Percentiles rank a stretch among this genome's conserved stretches.
phyloP scores from a whole-genome alignment of 2,113 vertebrate species.

The Dermatemys mawii region DNA sequence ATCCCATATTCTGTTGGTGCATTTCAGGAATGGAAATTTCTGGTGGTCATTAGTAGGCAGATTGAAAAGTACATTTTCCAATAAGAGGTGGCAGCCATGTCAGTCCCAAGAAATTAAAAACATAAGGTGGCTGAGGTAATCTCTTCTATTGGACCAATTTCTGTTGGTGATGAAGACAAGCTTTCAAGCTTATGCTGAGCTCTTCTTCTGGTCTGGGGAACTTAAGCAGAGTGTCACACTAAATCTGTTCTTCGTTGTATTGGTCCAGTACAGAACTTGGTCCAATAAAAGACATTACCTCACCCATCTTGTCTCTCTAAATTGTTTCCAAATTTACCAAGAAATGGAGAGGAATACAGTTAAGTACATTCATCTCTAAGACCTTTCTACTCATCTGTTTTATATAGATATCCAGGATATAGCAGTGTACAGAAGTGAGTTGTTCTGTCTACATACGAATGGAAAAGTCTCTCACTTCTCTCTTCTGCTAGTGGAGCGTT shows the following conservation, averaged over 20 bases:
- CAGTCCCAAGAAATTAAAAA: background rate
- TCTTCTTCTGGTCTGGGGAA: background rate
- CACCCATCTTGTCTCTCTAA: background rate
- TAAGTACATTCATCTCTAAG: background rate
- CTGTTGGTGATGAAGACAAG: background rate
- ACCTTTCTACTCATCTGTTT: slow-evolving; percentile 4
- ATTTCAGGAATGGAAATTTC: background rate
- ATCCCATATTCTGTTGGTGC: fast-evolving
- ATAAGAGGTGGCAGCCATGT: background rate
- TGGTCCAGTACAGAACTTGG: background rate
- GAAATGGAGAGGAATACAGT: background rate
- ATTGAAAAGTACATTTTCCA: background rate
- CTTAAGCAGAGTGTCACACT: background rate
- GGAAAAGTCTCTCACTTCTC: slow-evolving; percentile 92
- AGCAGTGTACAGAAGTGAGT: slow-evolving; percentile 87
- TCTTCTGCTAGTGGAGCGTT: slow-evolving; percentile 89
- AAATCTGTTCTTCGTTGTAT: background rate
- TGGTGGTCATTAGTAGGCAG: background rate
- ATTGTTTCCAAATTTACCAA: background rate
- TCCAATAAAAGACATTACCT: background rate
- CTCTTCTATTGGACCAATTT: background rate
- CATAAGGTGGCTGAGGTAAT: background rate
- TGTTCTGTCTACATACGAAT: slow-evolving; percentile 91
- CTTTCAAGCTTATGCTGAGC: background rate
- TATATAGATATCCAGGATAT: slow-evolving; percentile 89